Evolutionary conservation across 1,140 invertebrate genomes (phyloP).

Genomic region (Drosophila orena): DNA sequence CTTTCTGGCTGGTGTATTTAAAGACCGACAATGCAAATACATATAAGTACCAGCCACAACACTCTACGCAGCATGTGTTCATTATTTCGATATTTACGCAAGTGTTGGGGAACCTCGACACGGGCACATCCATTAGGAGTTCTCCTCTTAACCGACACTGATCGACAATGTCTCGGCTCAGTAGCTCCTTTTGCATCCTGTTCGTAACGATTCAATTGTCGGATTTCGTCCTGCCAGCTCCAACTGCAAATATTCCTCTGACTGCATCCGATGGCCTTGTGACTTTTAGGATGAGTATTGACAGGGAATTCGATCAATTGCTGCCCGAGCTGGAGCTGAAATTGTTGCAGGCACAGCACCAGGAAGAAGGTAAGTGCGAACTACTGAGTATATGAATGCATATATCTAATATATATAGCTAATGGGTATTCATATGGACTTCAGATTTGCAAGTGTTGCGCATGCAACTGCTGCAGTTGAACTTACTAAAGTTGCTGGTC

Average conservation of each 20-base stretch:
- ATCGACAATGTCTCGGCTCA: constrained; percentile 11
- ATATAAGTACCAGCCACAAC: constrained; percentile 11
- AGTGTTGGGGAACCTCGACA: constrained; percentile 8
- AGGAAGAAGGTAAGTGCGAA: constrained; percentile 32
- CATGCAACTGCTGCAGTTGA: constrained; percentile 61
- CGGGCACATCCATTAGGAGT: background rate
- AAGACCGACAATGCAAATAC: constrained; percentile 29
- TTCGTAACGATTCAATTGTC: constrained; percentile 1
- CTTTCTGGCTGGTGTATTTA: constrained; percentile 14
- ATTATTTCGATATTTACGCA: constrained; percentile 47
- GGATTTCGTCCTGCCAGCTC: background rate
- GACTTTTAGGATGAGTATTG: background rate
- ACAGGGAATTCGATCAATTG: background rate
- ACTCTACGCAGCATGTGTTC: background rate
- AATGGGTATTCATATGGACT: background rate
- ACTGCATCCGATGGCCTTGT: background rate
- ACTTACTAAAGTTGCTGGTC: constrained; percentile 59
- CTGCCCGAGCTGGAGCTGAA: constrained; percentile 17
- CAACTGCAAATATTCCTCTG: background rate
- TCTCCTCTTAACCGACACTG: background rate
- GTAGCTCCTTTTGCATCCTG: background rate
- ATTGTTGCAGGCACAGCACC: constrained; percentile 7
- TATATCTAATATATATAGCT: too few species aligned
- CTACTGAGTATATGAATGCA: too few species aligned
- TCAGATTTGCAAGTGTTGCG: constrained; percentile 24